Conservation (phyloP, 2,113 vertebrate species). For the Puffinus mauretanicus region DNA sequence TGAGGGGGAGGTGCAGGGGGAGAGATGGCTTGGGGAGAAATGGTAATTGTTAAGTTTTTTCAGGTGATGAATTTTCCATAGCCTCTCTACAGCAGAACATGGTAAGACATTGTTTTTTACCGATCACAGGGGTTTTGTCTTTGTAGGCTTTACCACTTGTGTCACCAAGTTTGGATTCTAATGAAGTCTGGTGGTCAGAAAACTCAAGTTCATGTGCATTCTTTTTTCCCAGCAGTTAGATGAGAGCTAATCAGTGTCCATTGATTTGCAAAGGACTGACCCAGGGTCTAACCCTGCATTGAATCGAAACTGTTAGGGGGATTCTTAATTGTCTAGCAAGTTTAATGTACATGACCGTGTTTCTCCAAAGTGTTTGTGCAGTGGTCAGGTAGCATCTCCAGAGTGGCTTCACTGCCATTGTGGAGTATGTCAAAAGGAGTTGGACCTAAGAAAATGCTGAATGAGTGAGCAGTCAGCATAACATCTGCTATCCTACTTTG, state of each 20-base stretch:
- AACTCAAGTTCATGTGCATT: neutral
- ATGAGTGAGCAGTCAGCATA: neutral
- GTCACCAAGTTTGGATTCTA: slow-evolving; percentile 19
- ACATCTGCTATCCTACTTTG: neutral
- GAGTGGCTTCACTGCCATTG: neutral
- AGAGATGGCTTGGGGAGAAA: neutral
- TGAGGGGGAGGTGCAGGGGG: neutral
- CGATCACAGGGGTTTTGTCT: neutral
- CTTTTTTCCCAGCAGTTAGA: neutral
- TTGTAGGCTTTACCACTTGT: neutral
- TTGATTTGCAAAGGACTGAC: slow-evolving; percentile 45
- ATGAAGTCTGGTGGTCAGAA: neutral
- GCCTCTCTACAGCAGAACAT: neutral
- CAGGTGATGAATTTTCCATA: neutral
- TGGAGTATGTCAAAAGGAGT: neutral
- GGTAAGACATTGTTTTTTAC: neutral
- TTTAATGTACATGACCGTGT: neutral
- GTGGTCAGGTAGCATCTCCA: neutral
- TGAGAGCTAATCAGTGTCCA: slow-evolving; percentile 38
- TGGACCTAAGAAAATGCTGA: neutral
- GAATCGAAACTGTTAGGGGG: neutral
- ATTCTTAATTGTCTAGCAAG: slow-evolving; percentile 8
- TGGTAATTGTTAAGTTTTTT: neutral
- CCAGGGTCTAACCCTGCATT: slow-evolving; percentile 4
- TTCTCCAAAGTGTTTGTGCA: neutral